Percentiles rank a stretch among this genome's conserved stretches.
These are phyloP conservation scores for Psix sp. DNA, from an alignment of 1,140 invertebrate species.

Conservation along the genomic window DNA sequence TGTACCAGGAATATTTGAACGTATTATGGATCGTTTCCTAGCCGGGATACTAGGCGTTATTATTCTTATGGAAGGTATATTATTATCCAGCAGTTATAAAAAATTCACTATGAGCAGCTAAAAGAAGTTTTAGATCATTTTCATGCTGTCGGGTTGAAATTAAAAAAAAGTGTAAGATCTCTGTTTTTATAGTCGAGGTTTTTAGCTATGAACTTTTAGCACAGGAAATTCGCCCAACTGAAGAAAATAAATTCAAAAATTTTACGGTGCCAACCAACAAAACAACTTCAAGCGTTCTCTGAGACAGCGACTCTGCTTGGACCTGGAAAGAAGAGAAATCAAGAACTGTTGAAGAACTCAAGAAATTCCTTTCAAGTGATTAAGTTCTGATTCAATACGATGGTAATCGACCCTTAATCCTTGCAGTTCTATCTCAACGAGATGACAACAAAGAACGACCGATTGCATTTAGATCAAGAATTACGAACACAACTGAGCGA, in stretches of 20 bases:
- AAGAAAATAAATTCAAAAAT: slow-evolving; percentile 61
- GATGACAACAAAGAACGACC: slow-evolving; percentile 41
- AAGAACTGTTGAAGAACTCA: slow-evolving; percentile 74
- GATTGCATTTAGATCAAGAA: slow-evolving; percentile 72
- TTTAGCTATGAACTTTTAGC: slow-evolving; percentile 1
- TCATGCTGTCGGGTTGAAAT: slow-evolving; percentile 8
- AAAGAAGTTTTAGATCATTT: slow-evolving; percentile 17
- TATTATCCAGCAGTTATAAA: slow-evolving; percentile 28
- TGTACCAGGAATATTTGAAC: slow-evolving; percentile 71
- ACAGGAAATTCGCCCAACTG: slow-evolving; percentile 4
- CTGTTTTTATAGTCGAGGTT: slow-evolving; percentile 4
- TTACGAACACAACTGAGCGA: slow-evolving; percentile 67
- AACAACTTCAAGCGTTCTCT: slow-evolving; percentile 62
- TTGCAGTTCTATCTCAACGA: slow-evolving; percentile 9
- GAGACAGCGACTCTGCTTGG: slow-evolving; percentile 32
- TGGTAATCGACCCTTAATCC: slow-evolving; percentile 2
- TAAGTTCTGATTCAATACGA: slow-evolving; percentile 15
- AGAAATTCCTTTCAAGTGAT: slow-evolving; percentile 70
- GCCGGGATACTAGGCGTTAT: slow-evolving; percentile 58
- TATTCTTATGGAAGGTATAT: slow-evolving; percentile 60
- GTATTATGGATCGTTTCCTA: slow-evolving; percentile 64
- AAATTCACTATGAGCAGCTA: slow-evolving; percentile 35
- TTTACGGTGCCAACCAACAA: slow-evolving; percentile 67
- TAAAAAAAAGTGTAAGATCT: slow-evolving; percentile 16
- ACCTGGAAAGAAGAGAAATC: slow-evolving; percentile 52